These are phyloP conservation scores for Zoanthus solanderi DNA, from an alignment of 92 coral and sea anemone species.

Conservation along the genomic window DNA sequence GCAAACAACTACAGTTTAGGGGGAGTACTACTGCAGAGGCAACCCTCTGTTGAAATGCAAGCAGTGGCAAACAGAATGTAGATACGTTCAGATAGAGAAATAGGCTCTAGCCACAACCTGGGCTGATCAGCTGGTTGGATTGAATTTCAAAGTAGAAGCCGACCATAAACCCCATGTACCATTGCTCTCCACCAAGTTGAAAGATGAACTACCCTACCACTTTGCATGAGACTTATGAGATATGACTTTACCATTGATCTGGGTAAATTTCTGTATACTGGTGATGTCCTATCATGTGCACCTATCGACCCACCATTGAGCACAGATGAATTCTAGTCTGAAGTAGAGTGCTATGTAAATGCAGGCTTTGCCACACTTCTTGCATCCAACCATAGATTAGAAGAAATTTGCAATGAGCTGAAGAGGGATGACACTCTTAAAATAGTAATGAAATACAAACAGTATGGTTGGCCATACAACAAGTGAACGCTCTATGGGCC, in stretches of 20 bases:
- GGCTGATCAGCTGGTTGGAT: conserved; percentile 53
- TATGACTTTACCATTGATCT: conserved; percentile 30
- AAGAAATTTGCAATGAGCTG: no score
- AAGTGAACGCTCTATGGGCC: no score
- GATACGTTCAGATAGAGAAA: conserved; percentile 77
- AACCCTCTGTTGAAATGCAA: conserved; percentile 42
- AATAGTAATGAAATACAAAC: no score
- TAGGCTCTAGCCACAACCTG: conserved; percentile 66
- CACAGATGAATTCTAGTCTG: conserved; percentile 24
- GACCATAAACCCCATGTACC: conserved; percentile 62
- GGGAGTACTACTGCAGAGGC: no score
- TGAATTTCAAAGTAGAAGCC: not conserved
- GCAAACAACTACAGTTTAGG: conserved; percentile 26
- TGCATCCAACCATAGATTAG: no score
- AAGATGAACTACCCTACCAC: conserved; percentile 53
- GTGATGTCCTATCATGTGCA: conserved; percentile 26
- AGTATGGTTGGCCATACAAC: no score
- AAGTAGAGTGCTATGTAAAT: no score
- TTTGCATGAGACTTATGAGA: conserved; percentile 46
- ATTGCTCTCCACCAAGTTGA: conserved; percentile 1
- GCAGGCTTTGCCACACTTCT: no score
- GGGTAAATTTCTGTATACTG: conserved; percentile 32
- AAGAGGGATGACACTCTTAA: no score
- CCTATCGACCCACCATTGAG: conserved; percentile 1
- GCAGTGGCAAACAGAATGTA: conserved; percentile 68